Evolutionary conservation across 2,113 vertebrate genomes (phyloP).

Genomic region (Cyanoramphus novaezelandiae): DNA sequence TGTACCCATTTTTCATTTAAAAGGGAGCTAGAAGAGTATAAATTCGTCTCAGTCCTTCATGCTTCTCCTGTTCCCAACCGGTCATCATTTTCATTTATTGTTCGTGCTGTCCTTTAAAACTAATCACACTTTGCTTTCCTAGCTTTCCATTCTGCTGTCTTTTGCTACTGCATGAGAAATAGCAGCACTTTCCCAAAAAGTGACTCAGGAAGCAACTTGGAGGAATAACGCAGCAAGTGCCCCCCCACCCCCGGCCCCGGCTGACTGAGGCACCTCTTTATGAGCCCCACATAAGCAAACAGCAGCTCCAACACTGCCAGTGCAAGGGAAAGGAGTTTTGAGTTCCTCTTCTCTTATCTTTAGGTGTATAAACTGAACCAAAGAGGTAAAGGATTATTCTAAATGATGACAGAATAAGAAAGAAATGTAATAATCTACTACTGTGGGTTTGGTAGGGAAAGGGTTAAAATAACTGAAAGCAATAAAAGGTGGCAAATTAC

Average conservation of each 20-base stretch:
- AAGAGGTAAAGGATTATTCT: neutral
- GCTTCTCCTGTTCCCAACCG: neutral
- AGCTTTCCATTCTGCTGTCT: neutral
- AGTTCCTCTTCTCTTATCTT: neutral
- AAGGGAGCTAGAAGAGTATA: neutral
- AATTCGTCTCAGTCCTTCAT: neutral
- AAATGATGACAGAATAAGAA: neutral
- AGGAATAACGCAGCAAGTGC: fast-evolving
- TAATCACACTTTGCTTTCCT: neutral
- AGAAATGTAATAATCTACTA: neutral
- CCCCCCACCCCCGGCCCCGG: fast-evolving
- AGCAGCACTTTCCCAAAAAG: neutral
- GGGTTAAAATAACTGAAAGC: neutral
- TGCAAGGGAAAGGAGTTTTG: neutral
- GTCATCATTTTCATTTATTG: neutral
- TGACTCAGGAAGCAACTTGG: neutral
- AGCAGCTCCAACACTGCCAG: neutral
- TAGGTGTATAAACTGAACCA: neutral
- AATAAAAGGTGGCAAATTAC: neutral
- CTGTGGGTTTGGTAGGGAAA: neutral
- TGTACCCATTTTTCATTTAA: neutral
- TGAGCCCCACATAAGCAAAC: fast-evolving
- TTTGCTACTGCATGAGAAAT: neutral
- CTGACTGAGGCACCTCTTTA: neutral
- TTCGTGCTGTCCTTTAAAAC: neutral